Percentiles rank a stretch among this genome's conserved stretches.
Conservation (phyloP, 1,140 invertebrate genomes). For the Macrobrachium rosenbergii region DNA sequence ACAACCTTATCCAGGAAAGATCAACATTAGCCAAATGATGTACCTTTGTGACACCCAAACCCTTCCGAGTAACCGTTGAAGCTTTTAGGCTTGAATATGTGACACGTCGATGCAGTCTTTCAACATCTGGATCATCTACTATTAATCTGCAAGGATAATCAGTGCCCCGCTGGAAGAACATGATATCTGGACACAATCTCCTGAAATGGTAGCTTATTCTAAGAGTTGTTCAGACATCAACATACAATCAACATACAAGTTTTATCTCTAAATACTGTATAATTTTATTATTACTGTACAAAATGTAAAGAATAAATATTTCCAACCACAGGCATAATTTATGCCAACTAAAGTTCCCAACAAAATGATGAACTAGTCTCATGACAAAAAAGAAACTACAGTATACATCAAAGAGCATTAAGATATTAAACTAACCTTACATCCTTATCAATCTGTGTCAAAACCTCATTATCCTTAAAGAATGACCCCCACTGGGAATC, state of each 20-base stretch:
- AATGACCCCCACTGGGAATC: constrained; percentile 93
- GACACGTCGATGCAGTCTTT: constrained; percentile 88
- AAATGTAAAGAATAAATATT: too few species aligned
- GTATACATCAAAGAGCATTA: constrained; percentile 38
- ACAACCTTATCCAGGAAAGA: neutral
- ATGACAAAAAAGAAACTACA: neutral
- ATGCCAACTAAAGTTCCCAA: neutral
- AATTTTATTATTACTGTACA: too few species aligned
- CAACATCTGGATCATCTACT: constrained; percentile 70
- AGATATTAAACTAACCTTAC: constrained; percentile 77
- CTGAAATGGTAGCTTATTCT: constrained; percentile 71
- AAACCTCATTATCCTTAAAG: constrained; percentile 97
- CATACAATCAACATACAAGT: neutral
- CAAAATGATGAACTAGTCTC: neutral
- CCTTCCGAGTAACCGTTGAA: constrained; percentile 88
- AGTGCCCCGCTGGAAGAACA: constrained; percentile 95
- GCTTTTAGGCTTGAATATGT: constrained; percentile 87
- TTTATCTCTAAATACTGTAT: neutral
- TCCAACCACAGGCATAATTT: too few species aligned
- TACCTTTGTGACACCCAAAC: constrained; percentile 91
- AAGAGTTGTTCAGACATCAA: neutral
- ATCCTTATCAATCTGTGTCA: constrained; percentile 95
- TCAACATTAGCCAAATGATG: neutral
- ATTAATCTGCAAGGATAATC: constrained; percentile 85
- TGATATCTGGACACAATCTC: constrained; percentile 94